These are phyloP conservation scores for Cynoglossus semilaevis DNA, from an alignment of 2,113 vertebrate species.

Conservation along the genomic window DNA sequence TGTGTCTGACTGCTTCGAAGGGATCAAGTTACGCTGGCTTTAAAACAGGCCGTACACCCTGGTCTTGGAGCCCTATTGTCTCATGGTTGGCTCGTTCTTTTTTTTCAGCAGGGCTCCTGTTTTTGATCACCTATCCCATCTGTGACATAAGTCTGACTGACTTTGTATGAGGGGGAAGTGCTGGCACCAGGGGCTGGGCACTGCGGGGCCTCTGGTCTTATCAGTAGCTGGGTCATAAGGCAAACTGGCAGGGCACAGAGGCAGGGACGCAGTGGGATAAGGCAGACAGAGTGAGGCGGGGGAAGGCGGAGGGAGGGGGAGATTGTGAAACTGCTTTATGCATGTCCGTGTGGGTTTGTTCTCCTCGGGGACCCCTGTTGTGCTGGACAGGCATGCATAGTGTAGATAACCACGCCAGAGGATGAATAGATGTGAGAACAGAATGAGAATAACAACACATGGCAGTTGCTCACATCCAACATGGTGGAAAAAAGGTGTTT, in stretches of 20 bases:
- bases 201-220: slow-evolving; percentile 63
- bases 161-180: slow-evolving; percentile 59
- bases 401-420: slow-evolving; percentile 69
- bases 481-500: slow-evolving; percentile 8
- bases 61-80: slow-evolving; percentile 51
- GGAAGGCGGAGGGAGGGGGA: slow-evolving; percentile 28
- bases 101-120: slow-evolving; percentile 38
- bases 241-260: slow-evolving; percentile 52
- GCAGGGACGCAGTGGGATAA: slow-evolving; percentile 44
- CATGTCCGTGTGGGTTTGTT: slow-evolving; percentile 62
- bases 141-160: slow-evolving; percentile 50
- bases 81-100: slow-evolving; percentile 23
- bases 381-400: slow-evolving; percentile 67
- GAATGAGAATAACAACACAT: slow-evolving; percentile 51
- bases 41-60: background rate
- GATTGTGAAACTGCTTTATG: slow-evolving; percentile 50
- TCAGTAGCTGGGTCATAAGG: slow-evolving; percentile 65
- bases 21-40: slow-evolving; percentile 5
- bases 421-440: slow-evolving; percentile 62
- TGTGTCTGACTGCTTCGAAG: slow-evolving; percentile 12
- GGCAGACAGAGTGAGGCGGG: slow-evolving; percentile 35
- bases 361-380: slow-evolving; percentile 72
- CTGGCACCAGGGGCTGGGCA: slow-evolving; percentile 65
- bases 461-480: slow-evolving; percentile 31
- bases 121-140: slow-evolving; percentile 64